Evolutionary conservation across 2,113 vertebrate species (phyloP), one percentile per base, ranked within the genome.

Genomic region (Zosterops hypoxanthus): DNA sequence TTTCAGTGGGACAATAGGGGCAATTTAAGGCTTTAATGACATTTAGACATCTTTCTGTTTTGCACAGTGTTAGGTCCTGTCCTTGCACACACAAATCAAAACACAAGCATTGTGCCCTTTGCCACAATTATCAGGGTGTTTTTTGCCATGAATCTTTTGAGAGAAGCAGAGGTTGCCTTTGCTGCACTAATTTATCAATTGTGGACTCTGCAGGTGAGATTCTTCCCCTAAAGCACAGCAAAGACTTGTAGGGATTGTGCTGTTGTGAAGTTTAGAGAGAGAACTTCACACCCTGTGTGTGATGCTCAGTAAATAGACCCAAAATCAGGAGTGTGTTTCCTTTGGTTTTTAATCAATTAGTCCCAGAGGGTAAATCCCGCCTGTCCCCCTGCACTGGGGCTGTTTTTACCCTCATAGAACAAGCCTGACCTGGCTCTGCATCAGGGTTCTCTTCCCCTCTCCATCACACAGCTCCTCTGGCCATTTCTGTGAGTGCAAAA

Each of bases 61-160:
- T 22, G 19, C 8, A 29, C 21, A 61, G 11, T 13, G 33, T 0
- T 11, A 17, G 29, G 25, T 21, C 31, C 42, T 36, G 5, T 57
- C 19, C 36, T 82, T 34, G 20, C 41, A 42, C 44, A 19, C 55
- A n/a, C 9, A 65, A 34, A 76, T 34, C 11, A n/a, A 50, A 69
- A 55, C n/a, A 77, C 14, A 39, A 36, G 7, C 1, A 2, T 6
- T 29, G 19, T 29, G 36, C 21, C 3, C 31, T 79, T 65, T 42
- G 41, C 33, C 3, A 6, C 13, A 25, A 24, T 73, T 47, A 28
- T 0, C 33, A 34, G 14, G 20, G 18, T 2, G 1, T 47, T 23
- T 39, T 71, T 39, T 36, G 26, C 24, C 57, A 31, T 44, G 33
- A 70, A n/a, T 36, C 65, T 70, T 56, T 17, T 33, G 33, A 71